Evolutionary conservation across 37 sponge, comb jelly and placozoan genomes (phyloP), one percentile per base, ranked within the genome.

Genomic region (Dysidea cf. avara): DNA sequence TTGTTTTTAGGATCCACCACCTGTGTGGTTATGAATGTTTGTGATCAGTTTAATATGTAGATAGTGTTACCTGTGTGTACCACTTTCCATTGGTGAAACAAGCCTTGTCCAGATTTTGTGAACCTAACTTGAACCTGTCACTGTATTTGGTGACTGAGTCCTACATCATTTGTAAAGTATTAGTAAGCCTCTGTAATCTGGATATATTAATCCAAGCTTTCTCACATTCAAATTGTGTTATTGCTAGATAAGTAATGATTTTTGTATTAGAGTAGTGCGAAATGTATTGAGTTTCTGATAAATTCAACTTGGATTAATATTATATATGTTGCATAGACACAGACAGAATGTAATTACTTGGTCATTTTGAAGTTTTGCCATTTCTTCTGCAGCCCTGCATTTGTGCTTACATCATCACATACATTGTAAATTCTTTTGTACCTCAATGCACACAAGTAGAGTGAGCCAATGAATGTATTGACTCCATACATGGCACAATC

Each of bases 341-440:
- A n/a, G n/a, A n/a, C n/a, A n/a, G n/a, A n/a, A n/a, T n/a, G n/a
- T n/a, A n/a, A n/a, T n/a, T n/a, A 69, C 71, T 6, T 22, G 40
- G 11, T 69, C 71, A 52, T 53, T 53, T 52, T 69, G 71, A 24
- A 69, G 22, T 48, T 69, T 69, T 12, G 71, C 71, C 71, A 69
- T 69, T 12, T 69, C 71, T 52, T 69, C 71, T 31, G 71, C 53
- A 69, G 71, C 71, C 24, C 71, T 69, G 53, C 13, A 69, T 9
- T 7, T 9, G 7, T 29, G 13, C 5, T 13, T 7, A 56, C 5
- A 24, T 29, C 12, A 56, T 28, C 58, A 6, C 5, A 24, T 6
- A 11, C 58, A 56, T 13, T 5, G 29, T 29, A 56, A 56, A 11
- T 6, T 56, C 12, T 64, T 21, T 52, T 48, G 7, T 5, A 69